Base-by-base conservation (phyloP, 2,113 vertebrate genomes). In the Macquaria ambigua region DNA sequence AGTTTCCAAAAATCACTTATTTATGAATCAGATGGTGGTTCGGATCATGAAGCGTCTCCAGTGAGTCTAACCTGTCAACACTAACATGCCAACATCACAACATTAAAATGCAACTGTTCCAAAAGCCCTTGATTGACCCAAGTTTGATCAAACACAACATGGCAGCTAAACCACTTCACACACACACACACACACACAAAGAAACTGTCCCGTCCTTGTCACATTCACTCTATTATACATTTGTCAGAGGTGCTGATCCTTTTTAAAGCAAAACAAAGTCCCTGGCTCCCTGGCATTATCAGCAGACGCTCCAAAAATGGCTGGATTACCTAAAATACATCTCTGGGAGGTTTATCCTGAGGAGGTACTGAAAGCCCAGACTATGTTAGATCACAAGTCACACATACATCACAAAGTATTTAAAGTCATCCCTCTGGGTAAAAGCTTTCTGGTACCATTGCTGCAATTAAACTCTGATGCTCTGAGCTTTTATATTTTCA, bases 201-300 rank as follows among this genome's bases (percentile, higher is more conserved):
- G n/a, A n/a, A 23, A 43, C 53, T 69, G 69, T 16, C 52, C 31
- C 3, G 11, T 64, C 64, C 75, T 81, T 87, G 84, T 93, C 89
- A 87, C 82, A 75, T 85, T 86, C 39, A 34, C 20, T 90, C 55
- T 58, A 50, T 78, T 67, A 18, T 63, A 63, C 25, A 52, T 46
- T 74, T 77, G 77, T 84, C 89, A 83, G 84, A 82, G 66, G 75
- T 86, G 81, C 82, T 87, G 80, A 86, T 83, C 74, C 53, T 70
- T 76, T 79, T 74, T 46, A 58, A 46, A 77, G 66, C 46, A 67
- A 82, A 85, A 68, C 61, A 73, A 69, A 50, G 62, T 77, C 73
- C 23, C 61, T 56, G 31, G 23, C 74, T 64, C 34, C 82, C 16
- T 86, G 55, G 48, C 55, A 68, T 87, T 67, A 71, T 81, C 69